A percentile compares a stretch with the other conserved stretches of the same genome.
These are phyloP conservation scores for Callipepla squamata DNA, from an alignment of 2,113 vertebrate genomes.

Conservation along the genomic window DNA sequence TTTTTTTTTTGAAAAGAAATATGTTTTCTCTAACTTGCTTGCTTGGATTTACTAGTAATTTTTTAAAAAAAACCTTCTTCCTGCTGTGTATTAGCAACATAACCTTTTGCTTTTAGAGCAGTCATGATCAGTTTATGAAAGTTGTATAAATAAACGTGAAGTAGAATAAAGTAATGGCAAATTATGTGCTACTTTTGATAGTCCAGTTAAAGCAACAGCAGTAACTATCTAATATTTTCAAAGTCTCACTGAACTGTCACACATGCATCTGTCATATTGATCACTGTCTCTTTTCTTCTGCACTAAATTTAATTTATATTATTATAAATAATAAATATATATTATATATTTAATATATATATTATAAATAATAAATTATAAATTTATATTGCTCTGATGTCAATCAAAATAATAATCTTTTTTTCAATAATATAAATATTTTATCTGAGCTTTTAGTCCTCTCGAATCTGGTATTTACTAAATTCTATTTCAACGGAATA, in stretches of 20 bases:
- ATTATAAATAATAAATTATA: background rate
- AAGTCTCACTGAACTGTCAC: background rate
- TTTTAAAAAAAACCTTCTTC: background rate
- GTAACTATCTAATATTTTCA: background rate
- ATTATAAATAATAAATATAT: no score
- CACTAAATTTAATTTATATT: background rate
- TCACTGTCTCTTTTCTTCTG: background rate
- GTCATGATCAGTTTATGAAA: background rate
- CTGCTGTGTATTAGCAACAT: background rate
- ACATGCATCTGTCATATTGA: background rate
- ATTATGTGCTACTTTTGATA: background rate
- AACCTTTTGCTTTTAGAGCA: background rate
- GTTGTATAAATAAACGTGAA: background rate
- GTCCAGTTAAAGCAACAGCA: background rate
- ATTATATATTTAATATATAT: no score
- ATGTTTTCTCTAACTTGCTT: background rate
- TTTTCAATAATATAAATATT: background rate
- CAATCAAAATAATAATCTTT: conserved; percentile 4
- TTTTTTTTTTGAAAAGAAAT: accelerated
- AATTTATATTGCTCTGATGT: background rate
- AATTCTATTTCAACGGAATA: background rate
- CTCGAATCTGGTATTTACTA: background rate
- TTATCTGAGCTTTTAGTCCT: background rate
- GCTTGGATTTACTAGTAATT: background rate
- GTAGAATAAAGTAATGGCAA: background rate